phyloP scores from a whole-genome alignment of 1,140 invertebrate genomes.

The Meteorus sp. region DNA sequence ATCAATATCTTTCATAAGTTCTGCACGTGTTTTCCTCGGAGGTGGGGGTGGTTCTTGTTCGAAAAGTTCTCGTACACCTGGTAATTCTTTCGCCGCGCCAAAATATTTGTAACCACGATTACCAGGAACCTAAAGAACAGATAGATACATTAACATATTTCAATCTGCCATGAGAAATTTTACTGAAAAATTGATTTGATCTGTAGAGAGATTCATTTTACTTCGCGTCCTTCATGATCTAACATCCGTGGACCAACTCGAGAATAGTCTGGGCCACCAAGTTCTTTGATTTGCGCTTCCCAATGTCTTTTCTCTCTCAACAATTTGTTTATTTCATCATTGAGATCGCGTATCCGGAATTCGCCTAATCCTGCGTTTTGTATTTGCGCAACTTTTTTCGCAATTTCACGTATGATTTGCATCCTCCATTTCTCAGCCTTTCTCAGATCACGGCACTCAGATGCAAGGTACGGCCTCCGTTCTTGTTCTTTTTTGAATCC shows the following conservation, averaged over 20 bases:
- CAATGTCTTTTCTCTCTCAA: slow-evolving; percentile 94
- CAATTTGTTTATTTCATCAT: slow-evolving; percentile 99
- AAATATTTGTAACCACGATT: slow-evolving; percentile 99
- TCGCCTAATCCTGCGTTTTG: slow-evolving; percentile 99
- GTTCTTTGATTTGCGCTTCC: slow-evolving; percentile 93
- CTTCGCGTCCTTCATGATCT: slow-evolving; percentile 95
- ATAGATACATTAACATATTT: background rate
- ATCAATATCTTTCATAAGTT: slow-evolving; percentile 97
- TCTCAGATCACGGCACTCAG: slow-evolving; percentile 86
- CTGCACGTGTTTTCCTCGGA: slow-evolving; percentile 88
- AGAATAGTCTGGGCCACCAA: slow-evolving; percentile 95
- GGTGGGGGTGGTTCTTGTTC: slow-evolving; percentile 91
- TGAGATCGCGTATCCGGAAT: slow-evolving; percentile 95
- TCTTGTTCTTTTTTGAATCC: slow-evolving; percentile 76
- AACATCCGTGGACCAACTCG: slow-evolving; percentile 91
- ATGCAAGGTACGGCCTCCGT: slow-evolving; percentile 88
- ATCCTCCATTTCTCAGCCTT: slow-evolving; percentile 94
- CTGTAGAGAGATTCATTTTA: slow-evolving; percentile 23
- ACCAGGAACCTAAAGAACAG: slow-evolving; percentile 71
- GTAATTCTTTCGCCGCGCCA: slow-evolving; percentile 97
- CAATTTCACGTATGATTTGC: slow-evolving; percentile 95
- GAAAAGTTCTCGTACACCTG: slow-evolving; percentile 96
- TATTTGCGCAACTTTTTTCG: slow-evolving; percentile 98
- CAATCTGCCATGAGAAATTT: background rate
- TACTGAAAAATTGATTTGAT: slow-evolving; percentile 2